Base-by-base conservation (phyloP, 2,113 vertebrate genomes). In the Seriola rivoliana region DNA sequence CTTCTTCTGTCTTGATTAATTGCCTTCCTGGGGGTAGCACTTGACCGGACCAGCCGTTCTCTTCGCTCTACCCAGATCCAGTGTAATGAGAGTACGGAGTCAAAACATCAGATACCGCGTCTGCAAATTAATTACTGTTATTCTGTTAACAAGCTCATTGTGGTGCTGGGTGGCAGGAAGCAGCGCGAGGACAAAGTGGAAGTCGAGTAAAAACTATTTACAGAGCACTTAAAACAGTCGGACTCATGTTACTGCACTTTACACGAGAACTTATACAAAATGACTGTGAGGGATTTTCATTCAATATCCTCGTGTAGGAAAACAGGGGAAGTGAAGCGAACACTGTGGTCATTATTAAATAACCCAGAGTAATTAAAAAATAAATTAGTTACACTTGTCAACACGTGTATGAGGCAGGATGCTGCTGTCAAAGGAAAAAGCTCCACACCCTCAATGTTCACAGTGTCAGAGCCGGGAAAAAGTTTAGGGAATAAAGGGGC, bases 1-100 rank as follows among this genome's bases (percentile, higher is more conserved):
- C n/a, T 12, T 34, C 14, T 68, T 42, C 16, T 59, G 48, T 76
- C 62, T 75, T 80, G 71, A 82, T 69, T 80, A 84, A 78, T 48
- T 55, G 23, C n/a, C 36, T 1, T 23, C 21, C 55, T 23, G 21
- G 25, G 5, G 29, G 21, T n/a, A 55, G 9, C 25, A 25, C 34
- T 68, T 76, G 23, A 80, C n/a, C 76, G 34, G 19, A 65, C 10
- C 32, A 44, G 58, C 50, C 34, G 7, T 48, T 36, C 12, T 60
- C 5, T 67, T 75, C 5, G 16, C 71, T 57, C 25, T 25, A 25
- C 25, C 62, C 23, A 64, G 23, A 65, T 70, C 59, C 60, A 40
- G 76, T 17, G 66, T 50, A 59, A 57, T 66, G 50, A 23, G 44
- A 29, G 64, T 44, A 60, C 19, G 29, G 17, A 64, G 70, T 65